Evolutionary conservation across 2,888 invertebrate species (phyloP).

Genomic region (Hydrotaea cyrtoneurina): DNA sequence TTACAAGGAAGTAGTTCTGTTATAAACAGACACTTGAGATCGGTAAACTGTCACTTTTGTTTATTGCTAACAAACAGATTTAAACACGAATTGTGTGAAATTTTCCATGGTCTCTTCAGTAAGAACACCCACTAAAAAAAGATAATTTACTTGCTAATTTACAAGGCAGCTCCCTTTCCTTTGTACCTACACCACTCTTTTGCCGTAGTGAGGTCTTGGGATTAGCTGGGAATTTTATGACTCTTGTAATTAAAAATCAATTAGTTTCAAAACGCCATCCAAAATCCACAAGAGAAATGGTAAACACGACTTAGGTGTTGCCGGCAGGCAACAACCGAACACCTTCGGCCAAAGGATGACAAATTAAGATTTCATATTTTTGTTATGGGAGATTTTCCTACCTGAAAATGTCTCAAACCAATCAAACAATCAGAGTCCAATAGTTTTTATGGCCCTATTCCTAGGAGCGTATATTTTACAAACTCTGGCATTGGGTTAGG

Average conservation of each 20-base stretch:
- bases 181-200: too few species aligned
- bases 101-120: neutral
- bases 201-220: neutral
- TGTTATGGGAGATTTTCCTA: neutral
- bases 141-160: slow-evolving; percentile 30
- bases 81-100: neutral
- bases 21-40: too few species aligned
- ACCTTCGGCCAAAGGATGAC: slow-evolving; percentile 3
- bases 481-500: neutral
- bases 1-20: too few species aligned
- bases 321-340: neutral
- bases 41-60: too few species aligned
- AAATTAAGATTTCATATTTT: slow-evolving; percentile 11
- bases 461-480: too few species aligned
- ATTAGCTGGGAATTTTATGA: slow-evolving; percentile 12
- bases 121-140: slow-evolving; percentile 17
- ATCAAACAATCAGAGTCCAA: neutral
- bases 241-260: slow-evolving; percentile 31
- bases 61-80: too few species aligned
- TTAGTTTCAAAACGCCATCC: neutral
- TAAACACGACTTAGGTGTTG: too few species aligned
- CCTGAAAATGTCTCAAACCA: neutral
- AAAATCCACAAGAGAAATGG: neutral
- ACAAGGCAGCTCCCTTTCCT: neutral
- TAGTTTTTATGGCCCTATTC: too few species aligned